Base-by-base conservation (phyloP, 2,888 invertebrate species). In the Diarsia mendica region DNA sequence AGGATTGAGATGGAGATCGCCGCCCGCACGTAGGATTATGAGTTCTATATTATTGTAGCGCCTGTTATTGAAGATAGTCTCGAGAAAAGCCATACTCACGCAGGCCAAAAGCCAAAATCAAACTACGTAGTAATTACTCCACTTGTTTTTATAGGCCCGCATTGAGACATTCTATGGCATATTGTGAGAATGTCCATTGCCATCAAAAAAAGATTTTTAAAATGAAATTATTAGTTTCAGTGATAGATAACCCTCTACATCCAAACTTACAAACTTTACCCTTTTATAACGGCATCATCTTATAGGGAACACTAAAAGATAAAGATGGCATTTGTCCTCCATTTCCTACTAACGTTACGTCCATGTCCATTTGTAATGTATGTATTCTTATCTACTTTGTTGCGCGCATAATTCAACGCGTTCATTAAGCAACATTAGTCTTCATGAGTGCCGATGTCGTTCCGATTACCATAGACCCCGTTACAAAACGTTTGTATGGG, bases 351-450 rank as follows among this genome's bases (percentile, higher is more conserved):
- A 20, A 60, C 28, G 28, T 28, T 28, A 28, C 58, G 63, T 58
- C 61, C 49, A 67, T 46, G 65, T 78, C 64, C 76, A 80, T 77
- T 81, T 74, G 72, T 75, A 79, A 88, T 85, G 82, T 80, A 83
- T 84, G 78, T 83, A 82, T 83, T 84, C 79, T 77, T 72, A 75
- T 78, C 78, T 81, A 80, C 77, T 79, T 88, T 84, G 81, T 84
- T 80, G 73, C 77, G 80, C 75, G 84, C 79, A 89, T 89, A 88
- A 89, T 87, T 89, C 83, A 85, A 82, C 79, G 76, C 76, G 76
- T 80, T 82, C 83, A 86, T 86, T 89, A 86, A 85, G 80, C 71
- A 72, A 66, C 85, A 87, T 89, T 88, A 83, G 86, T 82, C 81
- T 85, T 84, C 83, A 82, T 72, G 80, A 73, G 70, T 65, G 48